Evolutionary conservation across 1,140 invertebrate species (phyloP).

Genomic region (Vollenhovia emeryi): DNA sequence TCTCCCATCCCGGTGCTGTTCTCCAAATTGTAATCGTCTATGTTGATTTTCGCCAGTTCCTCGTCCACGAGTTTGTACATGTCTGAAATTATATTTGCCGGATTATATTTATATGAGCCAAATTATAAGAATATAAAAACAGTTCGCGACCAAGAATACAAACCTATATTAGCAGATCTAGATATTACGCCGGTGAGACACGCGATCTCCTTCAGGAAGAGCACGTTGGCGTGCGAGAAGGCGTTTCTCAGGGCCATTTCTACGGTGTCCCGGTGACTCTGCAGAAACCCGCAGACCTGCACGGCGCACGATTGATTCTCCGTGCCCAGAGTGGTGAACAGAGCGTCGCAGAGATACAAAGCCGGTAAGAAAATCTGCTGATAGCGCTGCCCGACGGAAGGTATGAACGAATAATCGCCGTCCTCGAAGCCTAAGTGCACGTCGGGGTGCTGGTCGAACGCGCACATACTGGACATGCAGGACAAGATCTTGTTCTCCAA

Average conservation of each 20-base stretch:
- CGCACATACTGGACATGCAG: slow-evolving; percentile 91
- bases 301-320: slow-evolving; percentile 92
- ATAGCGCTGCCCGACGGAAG: slow-evolving; percentile 89
- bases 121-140: slow-evolving; percentile 16
- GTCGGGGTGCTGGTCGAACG: slow-evolving; percentile 92
- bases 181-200: slow-evolving; percentile 92
- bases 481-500: slow-evolving; percentile 91
- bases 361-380: slow-evolving; percentile 93
- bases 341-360: slow-evolving; percentile 91
- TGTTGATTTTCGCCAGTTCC: slow-evolving; percentile 74
- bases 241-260: slow-evolving; percentile 91
- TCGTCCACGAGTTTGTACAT: slow-evolving; percentile 84
- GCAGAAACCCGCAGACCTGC: slow-evolving; percentile 92
- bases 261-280: slow-evolving; percentile 93
- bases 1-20: slow-evolving; percentile 85
- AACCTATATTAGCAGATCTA: slow-evolving; percentile 89
- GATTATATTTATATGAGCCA: slow-evolving; percentile 17
- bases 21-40: slow-evolving; percentile 73
- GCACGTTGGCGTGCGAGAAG: slow-evolving; percentile 86
- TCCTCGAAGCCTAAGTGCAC: slow-evolving; percentile 84
- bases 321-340: slow-evolving; percentile 92
- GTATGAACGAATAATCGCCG: slow-evolving; percentile 86
- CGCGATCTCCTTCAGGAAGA: slow-evolving; percentile 89
- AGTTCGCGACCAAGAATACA: slow-evolving; percentile 52
- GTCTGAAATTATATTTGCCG: slow-evolving; percentile 78